These are phyloP conservation scores for Baryphthengus martii DNA, from an alignment of 2,113 vertebrate species.

Conservation along the genomic window DNA sequence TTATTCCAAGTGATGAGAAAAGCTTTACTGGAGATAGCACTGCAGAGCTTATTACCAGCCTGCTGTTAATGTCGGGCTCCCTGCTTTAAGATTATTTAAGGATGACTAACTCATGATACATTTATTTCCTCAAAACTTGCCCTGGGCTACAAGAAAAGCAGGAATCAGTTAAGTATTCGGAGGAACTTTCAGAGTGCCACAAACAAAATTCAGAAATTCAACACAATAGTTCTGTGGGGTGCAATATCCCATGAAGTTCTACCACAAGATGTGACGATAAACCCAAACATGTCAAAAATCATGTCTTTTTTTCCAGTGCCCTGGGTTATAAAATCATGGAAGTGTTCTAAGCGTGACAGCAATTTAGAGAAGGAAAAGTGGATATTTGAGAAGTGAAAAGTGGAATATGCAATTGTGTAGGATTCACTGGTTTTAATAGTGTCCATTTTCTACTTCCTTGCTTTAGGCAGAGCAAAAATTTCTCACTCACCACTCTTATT, in stretches of 20 bases:
- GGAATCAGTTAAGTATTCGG: background rate
- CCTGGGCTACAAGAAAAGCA: background rate
- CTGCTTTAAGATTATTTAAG: constrained; percentile 40
- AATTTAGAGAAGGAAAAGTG: background rate
- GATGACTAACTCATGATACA: constrained; percentile 13
- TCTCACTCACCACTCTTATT: background rate
- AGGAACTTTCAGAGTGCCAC: background rate
- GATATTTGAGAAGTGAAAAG: background rate
- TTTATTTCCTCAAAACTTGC: constrained; percentile 17
- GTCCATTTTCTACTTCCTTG: background rate
- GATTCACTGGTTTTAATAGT: background rate
- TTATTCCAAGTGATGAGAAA: background rate
- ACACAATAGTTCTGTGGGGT: background rate
- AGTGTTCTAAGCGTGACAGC: background rate
- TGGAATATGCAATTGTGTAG: background rate
- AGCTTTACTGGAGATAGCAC: background rate
- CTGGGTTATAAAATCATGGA: background rate
- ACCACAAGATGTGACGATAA: background rate
- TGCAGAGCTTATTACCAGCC: constrained; percentile 3
- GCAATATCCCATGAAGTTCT: background rate
- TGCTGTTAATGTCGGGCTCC: background rate
- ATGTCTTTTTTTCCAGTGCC: background rate
- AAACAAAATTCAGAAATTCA: background rate
- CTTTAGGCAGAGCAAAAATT: background rate
- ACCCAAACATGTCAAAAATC: background rate